Evolutionary conservation across 2,888 invertebrate species (phyloP).

Genomic region (Dioctria linearis): DNA sequence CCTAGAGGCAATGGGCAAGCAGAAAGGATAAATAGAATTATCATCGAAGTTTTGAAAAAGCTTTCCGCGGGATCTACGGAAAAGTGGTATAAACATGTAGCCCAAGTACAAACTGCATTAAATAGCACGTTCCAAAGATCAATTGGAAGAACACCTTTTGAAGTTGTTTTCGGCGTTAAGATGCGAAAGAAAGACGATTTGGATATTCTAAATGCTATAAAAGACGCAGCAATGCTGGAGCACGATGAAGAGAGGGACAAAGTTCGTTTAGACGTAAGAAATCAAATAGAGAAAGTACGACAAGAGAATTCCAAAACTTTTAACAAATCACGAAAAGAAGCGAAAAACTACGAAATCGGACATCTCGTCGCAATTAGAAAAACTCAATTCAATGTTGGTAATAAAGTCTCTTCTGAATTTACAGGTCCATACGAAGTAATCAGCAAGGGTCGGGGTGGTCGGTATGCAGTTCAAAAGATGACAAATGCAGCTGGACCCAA

Average conservation of each 20-base stretch:
- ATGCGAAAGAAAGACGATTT: constrained; percentile 25
- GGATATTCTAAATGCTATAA: not conserved
- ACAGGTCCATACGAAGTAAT: constrained; percentile 18
- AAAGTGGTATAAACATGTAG: constrained; percentile 8
- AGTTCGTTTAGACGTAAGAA: not conserved
- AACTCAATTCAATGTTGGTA: constrained; percentile 33
- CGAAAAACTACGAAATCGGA: constrained; percentile 13
- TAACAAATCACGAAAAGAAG: constrained; percentile 13
- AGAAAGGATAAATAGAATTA: no score
- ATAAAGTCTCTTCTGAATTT: constrained; percentile 15
- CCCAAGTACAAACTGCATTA: constrained; percentile 13
- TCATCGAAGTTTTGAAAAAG: not conserved
- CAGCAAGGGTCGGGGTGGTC: not conserved
- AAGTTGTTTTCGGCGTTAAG: constrained; percentile 7
- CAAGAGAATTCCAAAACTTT: not conserved
- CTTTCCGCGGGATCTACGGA: not conserved
- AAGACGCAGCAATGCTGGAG: not conserved
- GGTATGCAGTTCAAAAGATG: no score
- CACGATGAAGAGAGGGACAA: constrained; percentile 26
- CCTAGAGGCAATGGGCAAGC: no score
- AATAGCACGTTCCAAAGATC: constrained; percentile 13
- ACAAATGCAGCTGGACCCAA: no score
- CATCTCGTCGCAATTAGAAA: constrained; percentile 7
- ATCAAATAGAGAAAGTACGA: not conserved
- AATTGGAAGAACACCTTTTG: constrained; percentile 1